Evolutionary conservation across 1,140 invertebrate genomes (phyloP).

Genomic region (Drosophila kikkawai): DNA sequence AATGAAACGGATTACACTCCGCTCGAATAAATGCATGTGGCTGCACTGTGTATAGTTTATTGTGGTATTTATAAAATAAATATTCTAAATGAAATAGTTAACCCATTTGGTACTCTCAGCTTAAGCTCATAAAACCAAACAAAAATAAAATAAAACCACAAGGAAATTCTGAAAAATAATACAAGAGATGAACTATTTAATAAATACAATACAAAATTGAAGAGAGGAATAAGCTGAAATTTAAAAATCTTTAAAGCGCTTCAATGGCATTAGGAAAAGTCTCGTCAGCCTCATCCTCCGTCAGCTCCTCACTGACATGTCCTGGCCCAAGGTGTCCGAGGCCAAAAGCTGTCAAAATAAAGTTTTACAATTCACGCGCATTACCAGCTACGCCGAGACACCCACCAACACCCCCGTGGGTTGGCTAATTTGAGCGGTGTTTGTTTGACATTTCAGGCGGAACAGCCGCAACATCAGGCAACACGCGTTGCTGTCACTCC

Average conservation of each 20-base stretch:
- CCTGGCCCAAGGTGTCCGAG: slow-evolving; percentile 61
- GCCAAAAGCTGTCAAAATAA: slow-evolving; percentile 79
- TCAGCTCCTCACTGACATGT: slow-evolving; percentile 40
- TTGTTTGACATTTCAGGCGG: slow-evolving; percentile 74
- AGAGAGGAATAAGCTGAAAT: not conserved
- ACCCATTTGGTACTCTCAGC: not conserved
- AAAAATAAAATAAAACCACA: not conserved
- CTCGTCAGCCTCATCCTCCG: slow-evolving; percentile 2
- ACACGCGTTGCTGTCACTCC: slow-evolving; percentile 67
- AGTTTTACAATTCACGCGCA: slow-evolving; percentile 75
- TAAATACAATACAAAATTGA: not conserved
- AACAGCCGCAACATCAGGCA: slow-evolving; percentile 68
- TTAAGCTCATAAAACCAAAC: not conserved
- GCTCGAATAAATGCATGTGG: slow-evolving; percentile 13
- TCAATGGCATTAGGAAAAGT: slow-evolving; percentile 34
- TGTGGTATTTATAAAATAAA: not conserved
- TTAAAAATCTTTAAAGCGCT: slow-evolving; percentile 13
- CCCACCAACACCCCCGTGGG: slow-evolving; percentile 27
- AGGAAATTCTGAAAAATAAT: not conserved
- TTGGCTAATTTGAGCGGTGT: slow-evolving; percentile 72
- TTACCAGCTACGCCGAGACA: slow-evolving; percentile 18
- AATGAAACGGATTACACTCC: slow-evolving; percentile 8
- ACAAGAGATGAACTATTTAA: not conserved
- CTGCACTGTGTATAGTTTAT: not conserved
- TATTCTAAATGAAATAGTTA: not conserved